Percentiles rank a stretch among this genome's conserved stretches.
These are phyloP conservation scores for Chaetodon auriga DNA, from an alignment of 2,113 vertebrate genomes.

Conservation along the genomic window DNA sequence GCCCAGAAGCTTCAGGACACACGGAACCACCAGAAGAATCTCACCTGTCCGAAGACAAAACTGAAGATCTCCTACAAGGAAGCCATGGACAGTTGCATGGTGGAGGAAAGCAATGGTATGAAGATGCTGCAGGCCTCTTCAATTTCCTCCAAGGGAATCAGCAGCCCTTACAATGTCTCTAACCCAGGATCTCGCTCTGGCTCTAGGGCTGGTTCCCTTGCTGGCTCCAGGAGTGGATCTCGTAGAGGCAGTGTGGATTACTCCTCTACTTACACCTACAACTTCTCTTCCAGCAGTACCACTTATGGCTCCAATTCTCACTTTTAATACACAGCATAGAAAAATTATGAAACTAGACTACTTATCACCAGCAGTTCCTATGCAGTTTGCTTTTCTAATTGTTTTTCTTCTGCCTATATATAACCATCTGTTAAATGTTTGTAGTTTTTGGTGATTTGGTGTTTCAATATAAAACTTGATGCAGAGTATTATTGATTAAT, in stretches of 20 bases:
- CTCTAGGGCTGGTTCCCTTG: constrained; percentile 84
- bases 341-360: neutral
- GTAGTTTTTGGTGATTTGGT: constrained; percentile 39
- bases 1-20: constrained; percentile 94
- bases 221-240: constrained; percentile 87
- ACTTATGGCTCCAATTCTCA: constrained; percentile 78
- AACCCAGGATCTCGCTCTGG: constrained; percentile 92
- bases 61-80: constrained; percentile 98
- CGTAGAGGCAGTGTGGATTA: constrained; percentile 97
- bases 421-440: constrained; percentile 17
- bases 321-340: constrained; percentile 53
- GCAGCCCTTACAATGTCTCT: constrained; percentile 96
- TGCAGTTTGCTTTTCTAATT: constrained; percentile 31
- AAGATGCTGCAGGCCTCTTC: constrained; percentile 96
- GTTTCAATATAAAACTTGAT: constrained; percentile 33
- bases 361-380: constrained; percentile 5
- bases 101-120: constrained; percentile 93
- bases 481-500: constrained; percentile 10
- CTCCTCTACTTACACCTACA: constrained; percentile 82
- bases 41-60: constrained; percentile 98
- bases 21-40: constrained; percentile 89
- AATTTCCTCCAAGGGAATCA: constrained; percentile 95
- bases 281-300: constrained; percentile 55
- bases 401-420: constrained; percentile 1
- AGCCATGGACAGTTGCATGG: constrained; percentile 96